Evolutionary conservation across 2,113 vertebrate genomes (phyloP), one percentile per base, ranked within the genome.

Genomic region (Albula glossodonta): DNA sequence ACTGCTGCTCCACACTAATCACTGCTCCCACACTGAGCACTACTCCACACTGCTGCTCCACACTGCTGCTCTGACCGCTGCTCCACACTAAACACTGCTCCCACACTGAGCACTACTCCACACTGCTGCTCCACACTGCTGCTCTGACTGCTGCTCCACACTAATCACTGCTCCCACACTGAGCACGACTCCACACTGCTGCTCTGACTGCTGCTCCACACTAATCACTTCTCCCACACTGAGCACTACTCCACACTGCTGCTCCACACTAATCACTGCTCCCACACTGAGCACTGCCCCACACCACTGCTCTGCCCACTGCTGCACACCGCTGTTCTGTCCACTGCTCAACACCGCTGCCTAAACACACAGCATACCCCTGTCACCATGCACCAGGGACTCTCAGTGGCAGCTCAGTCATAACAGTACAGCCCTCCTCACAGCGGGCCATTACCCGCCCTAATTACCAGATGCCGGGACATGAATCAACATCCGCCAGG

Each of bases 401-500:
- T 41, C n/a, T 25, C n/a, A 41, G 25, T 31, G 81, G 53, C 56
- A 15, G 79, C 79, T 60, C 56, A 74, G 70, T 74, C 70, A 74
- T n/a, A 74, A 74, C 70, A 74, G 31, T 74, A 13, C 70, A 74
- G 22, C 70, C 70, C 70, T n/a, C 70, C 70, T 31, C 70, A 74
- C 22, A 31, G 70, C 70, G 70, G 70, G n/a, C 53, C 51, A 63
- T 41, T 60, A 81, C 80, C 80, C 49, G n/a, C 25, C 56, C 25
- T 83, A 83, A 83, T 83, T 83, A 83, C 81, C 52, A 83, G 56
- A 31, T 19, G 25, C 52, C 31, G 81, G 51, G 25, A 83, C 81
- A 83, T 83, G 81, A 83, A 63, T 83, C 81, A 83, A 60, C 52
- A 83, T 53, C 81, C 56, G 81, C 53, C 81, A 63, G 53, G 80